These are phyloP conservation scores for Holcopasites calliopsidis DNA, from an alignment of 1,140 invertebrate genomes.

Conservation along the genomic window DNA sequence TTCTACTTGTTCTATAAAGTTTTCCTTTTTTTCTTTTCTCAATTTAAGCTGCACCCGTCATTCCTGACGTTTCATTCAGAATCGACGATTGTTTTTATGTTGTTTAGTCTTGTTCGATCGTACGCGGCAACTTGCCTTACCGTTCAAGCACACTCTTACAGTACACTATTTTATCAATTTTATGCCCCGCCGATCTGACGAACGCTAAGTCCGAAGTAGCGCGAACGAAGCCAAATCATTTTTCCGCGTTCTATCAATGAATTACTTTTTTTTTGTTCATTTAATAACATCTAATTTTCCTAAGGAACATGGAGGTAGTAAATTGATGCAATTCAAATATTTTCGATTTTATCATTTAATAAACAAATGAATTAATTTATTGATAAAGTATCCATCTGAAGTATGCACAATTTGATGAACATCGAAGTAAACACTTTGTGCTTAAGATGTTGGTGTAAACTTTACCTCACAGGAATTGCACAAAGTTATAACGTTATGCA, in stretches of 20 bases:
- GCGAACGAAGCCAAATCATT: not conserved
- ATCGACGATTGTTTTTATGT: not conserved
- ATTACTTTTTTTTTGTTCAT: not conserved
- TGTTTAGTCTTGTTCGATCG: not conserved
- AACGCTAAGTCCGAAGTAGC: not conserved
- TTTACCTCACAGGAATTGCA: no score
- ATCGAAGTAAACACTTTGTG: no score
- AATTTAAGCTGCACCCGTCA: not conserved
- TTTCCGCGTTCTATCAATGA: not conserved
- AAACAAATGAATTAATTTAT: conserved; percentile 19
- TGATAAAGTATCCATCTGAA: not conserved
- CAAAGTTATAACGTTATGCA: not conserved
- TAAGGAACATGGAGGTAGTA: no score
- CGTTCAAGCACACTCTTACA: not conserved
- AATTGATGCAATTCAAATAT: no score
- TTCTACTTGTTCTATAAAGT: not conserved
- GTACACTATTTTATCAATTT: not conserved
- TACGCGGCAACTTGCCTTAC: not conserved
- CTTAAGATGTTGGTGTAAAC: no score
- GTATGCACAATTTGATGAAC: not conserved
- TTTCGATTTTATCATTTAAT: conserved; percentile 1
- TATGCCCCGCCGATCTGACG: not conserved
- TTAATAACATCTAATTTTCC: not conserved
- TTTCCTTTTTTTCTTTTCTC: not conserved
- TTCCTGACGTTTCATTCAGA: conserved; percentile 26